Percentiles rank a stretch among this genome's conserved stretches.
phyloP scores from a whole-genome alignment of 2,888 invertebrate species.

The Cryptocheilus praepositus region DNA sequence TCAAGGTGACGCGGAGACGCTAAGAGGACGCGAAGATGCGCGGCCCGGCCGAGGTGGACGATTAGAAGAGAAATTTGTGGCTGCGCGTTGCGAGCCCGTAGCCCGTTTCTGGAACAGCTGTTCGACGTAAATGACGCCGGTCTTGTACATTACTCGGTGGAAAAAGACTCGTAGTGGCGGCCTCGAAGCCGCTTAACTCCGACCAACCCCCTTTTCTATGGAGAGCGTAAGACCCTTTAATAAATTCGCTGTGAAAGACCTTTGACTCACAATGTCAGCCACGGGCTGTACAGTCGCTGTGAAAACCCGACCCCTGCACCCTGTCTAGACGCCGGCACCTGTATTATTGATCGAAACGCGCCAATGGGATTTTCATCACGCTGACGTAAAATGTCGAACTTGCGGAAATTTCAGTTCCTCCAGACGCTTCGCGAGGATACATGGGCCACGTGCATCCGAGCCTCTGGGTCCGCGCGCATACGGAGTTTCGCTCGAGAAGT shows the following conservation, averaged over 20 bases:
- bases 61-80: neutral
- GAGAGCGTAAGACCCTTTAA: conserved; percentile 45
- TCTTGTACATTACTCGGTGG: conserved; percentile 10
- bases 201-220: conserved; percentile 32
- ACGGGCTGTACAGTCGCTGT: conserved; percentile 46
- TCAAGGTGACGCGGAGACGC: too few species aligned
- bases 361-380: conserved; percentile 62
- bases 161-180: neutral
- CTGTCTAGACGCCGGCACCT: conserved; percentile 57
- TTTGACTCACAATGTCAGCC: conserved; percentile 54
- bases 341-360: conserved; percentile 62
- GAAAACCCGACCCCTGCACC: conserved; percentile 36
- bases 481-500: too few species aligned
- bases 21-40: neutral
- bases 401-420: conserved; percentile 20
- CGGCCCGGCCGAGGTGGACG: too few species aligned
- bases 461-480: too few species aligned
- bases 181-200: conserved; percentile 24
- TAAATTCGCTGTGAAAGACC: conserved; percentile 55
- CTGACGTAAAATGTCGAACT: conserved; percentile 58
- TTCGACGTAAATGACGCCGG: conserved; percentile 23
- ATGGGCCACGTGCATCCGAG: too few species aligned
- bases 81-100: neutral
- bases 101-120: conserved; percentile 29
- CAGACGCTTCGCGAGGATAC: too few species aligned